These are phyloP conservation scores for Melanerpes aurifrons DNA, from an alignment of 2,113 vertebrate species.

Conservation along the genomic window DNA sequence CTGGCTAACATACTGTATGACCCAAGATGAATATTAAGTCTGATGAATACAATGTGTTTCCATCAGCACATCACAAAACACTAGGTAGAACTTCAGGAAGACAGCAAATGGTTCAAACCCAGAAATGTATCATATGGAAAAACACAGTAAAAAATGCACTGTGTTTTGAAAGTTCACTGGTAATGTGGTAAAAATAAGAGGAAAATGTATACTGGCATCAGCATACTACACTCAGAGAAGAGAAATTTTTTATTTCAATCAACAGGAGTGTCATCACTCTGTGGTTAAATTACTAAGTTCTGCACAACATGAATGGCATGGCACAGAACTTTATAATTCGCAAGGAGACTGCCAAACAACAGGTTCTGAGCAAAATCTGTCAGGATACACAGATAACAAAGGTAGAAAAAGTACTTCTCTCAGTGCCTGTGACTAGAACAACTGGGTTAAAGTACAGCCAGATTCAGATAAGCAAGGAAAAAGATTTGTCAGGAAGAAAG, in stretches of 20 bases:
- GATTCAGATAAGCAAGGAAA: background rate
- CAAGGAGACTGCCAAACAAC: background rate
- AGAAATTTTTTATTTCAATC: background rate
- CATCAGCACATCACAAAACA: background rate
- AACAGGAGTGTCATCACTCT: background rate
- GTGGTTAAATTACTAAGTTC: background rate
- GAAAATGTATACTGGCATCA: background rate
- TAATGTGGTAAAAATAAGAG: slow-evolving; percentile 49
- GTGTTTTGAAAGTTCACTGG: slow-evolving; percentile 63
- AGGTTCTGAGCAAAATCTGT: background rate
- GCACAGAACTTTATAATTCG: background rate
- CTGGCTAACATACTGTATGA: background rate
- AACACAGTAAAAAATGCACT: slow-evolving; percentile 17
- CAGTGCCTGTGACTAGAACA: accelerated
- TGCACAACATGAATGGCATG: background rate
- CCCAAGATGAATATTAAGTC: background rate
- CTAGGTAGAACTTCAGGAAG: background rate
- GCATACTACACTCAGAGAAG: background rate
- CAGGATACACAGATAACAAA: background rate
- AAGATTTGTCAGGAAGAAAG: background rate
- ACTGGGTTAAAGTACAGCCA: background rate
- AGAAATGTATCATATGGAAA: slow-evolving; percentile 29
- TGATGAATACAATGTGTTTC: background rate
- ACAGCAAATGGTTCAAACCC: slow-evolving; percentile 40
- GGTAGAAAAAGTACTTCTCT: background rate